Evolutionary conservation across 92 coral and sea anemone genomes (phyloP), one percentile per base, ranked within the genome.

Genomic region (Plumapathes pennacea): DNA sequence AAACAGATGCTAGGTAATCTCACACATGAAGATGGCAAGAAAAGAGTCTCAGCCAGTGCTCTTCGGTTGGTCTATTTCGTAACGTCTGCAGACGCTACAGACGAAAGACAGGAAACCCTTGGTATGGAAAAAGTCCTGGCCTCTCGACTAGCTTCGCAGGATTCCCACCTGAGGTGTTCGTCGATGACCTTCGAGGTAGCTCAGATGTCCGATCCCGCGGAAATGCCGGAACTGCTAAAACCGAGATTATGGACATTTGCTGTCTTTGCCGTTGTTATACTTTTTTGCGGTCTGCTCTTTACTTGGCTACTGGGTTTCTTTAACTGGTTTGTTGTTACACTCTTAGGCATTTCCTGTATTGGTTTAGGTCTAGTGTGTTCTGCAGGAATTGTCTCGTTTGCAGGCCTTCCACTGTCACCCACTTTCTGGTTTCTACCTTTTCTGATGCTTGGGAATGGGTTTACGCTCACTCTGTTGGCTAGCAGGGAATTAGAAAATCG

Each of bases 361-460:
- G 17, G 32, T 0, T 10, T 69, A 15, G 42, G 64, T 18, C 4
- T 34, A 3, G 15, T 39, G 7, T 29, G 59, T 30, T 44, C 67
- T 1, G 21, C 32, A 14, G 62, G 67, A 10, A 10, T 58, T n/a
- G 33, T 50, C 24, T 69, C 51, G 2, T 24, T 69, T 43, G 30
- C 46, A 3, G 55, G 64, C 39, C 10, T 22, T n/a, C 20, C 76
- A 8, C 41, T 57, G 34, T 43, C 52, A 47, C 50, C 51, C 50
- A 41, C 76, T 36, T n/a, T n/a, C n/a, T n/a, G n/a, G 47, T 66
- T 70, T 32, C 59, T 78, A 30, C 58, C 83, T 12, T 71, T 65
- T 19, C 62, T 74, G 25, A 17, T 76, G 23, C 11, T 52, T 29
- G 70, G 62, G 7, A 82, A 74, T 24, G 52, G 27, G 32, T 14